phyloP scores from a whole-genome alignment of 1,140 invertebrate species.

The Zaprionus inermis region DNA sequence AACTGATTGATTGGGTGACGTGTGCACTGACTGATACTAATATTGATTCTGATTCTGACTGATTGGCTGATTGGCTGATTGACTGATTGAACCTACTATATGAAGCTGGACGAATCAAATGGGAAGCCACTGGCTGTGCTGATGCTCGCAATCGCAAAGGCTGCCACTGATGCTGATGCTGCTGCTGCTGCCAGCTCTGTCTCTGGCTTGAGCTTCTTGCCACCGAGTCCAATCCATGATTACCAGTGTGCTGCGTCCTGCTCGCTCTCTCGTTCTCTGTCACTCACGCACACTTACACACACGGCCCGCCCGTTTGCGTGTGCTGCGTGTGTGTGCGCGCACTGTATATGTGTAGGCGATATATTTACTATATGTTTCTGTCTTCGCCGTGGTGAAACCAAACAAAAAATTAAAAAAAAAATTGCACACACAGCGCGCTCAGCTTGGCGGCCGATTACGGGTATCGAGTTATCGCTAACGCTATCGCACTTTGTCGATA shows the following conservation, averaged over 20 bases:
- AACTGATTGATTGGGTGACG: conserved; percentile 43
- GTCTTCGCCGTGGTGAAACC: conserved; percentile 14
- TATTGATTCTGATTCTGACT: conserved; percentile 37
- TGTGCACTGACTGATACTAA: conserved; percentile 45
- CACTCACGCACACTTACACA: conserved; percentile 45
- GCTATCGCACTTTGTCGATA: conserved; percentile 10
- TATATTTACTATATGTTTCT: neutral
- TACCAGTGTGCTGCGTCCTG: conserved; percentile 43
- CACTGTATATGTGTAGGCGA: conserved; percentile 4
- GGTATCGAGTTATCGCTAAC: conserved; percentile 12
- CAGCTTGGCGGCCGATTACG: conserved; percentile 8
- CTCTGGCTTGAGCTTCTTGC: conserved; percentile 74
- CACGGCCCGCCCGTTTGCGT: conserved; percentile 23
- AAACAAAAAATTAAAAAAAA: conserved; percentile 50
- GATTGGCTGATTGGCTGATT: conserved; percentile 37
- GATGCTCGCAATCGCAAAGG: conserved; percentile 51
- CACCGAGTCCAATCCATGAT: conserved; percentile 84
- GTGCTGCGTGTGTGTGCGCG: conserved; percentile 11
- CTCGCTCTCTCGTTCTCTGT: conserved; percentile 17
- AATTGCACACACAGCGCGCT: conserved; percentile 21
- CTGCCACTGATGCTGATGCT: conserved; percentile 49
- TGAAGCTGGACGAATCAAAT: conserved; percentile 67
- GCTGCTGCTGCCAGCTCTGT: conserved; percentile 66
- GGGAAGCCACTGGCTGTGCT: conserved; percentile 69
- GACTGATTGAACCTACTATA: conserved; percentile 54